These are phyloP conservation scores for Psococerastis gibbosa DNA, from an alignment of 2,888 invertebrate genomes.

Conservation along the genomic window DNA sequence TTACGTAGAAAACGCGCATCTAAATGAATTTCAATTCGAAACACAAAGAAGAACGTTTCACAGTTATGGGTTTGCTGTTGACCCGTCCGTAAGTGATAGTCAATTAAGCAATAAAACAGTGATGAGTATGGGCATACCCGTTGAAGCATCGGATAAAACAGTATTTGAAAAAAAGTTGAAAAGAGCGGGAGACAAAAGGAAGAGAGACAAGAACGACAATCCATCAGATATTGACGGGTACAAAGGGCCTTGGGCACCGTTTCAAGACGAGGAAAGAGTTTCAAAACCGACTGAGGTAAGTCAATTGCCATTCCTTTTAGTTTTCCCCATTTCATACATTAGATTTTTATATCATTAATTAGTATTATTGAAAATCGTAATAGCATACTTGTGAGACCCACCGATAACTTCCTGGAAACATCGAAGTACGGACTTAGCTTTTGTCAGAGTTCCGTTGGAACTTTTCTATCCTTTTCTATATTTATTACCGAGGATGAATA, in stretches of 20 bases:
- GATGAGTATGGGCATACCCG: conserved; percentile 43
- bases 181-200: conserved; percentile 56
- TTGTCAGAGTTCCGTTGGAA: no score
- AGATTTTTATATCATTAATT: not conserved
- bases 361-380: no score
- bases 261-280: conserved; percentile 68
- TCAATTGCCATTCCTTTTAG: no score
- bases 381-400: no score
- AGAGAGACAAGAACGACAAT: conserved; percentile 72
- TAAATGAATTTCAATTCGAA: conserved; percentile 95
- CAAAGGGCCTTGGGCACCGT: conserved; percentile 95
- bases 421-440: no score
- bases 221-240: conserved; percentile 88
- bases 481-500: no score
- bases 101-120: conserved; percentile 29
- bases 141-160: conserved; percentile 59
- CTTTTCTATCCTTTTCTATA: no score
- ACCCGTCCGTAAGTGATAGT: conserved; percentile 58
- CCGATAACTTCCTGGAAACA: no score
- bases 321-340: conserved; percentile 9
- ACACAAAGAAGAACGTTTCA: conserved; percentile 86
- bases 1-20: conserved; percentile 83
- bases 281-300: conserved; percentile 66
- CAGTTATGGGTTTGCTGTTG: conserved; percentile 84
- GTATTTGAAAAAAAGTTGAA: conserved; percentile 74